phyloP scores from a whole-genome alignment of 2,888 invertebrate species.

The Camptogramma bilineatum region DNA sequence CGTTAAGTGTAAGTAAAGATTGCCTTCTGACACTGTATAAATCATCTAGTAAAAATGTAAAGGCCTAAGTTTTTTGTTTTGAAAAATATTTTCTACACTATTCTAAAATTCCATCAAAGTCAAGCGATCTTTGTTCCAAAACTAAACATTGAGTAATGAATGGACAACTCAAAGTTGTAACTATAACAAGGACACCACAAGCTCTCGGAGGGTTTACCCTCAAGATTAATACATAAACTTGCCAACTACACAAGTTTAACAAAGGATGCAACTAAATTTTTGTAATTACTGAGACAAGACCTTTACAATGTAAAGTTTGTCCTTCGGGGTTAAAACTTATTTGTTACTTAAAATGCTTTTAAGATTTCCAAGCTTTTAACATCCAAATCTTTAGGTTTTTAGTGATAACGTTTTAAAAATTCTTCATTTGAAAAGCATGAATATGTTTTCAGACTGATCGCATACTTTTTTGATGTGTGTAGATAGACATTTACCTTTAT shows the following conservation, averaged over 20 bases:
- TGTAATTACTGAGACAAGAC: slow-evolving; percentile 28
- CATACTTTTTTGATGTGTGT: too few relatives aligned
- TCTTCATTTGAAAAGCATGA: too few relatives aligned
- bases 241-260: slow-evolving; percentile 28
- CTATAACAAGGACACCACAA: slow-evolving; percentile 17
- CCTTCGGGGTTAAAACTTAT: neutral
- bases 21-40: too few relatives aligned
- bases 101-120: neutral
- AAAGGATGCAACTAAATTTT: slow-evolving; percentile 33
- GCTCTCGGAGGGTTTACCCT: slow-evolving; percentile 11
- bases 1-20: too few relatives aligned
- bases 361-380: too few relatives aligned
- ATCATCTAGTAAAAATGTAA: too few relatives aligned
- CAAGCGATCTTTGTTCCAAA: neutral
- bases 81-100: too few relatives aligned
- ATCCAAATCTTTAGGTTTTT: too few relatives aligned
- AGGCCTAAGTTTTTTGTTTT: too few relatives aligned
- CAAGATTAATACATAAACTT: slow-evolving; percentile 30
- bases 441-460: too few relatives aligned
- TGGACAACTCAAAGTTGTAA: slow-evolving; percentile 17
- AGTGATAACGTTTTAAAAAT: too few relatives aligned
- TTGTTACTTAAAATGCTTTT: neutral
- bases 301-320: neutral
- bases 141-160: slow-evolving; percentile 17
- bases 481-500: too few relatives aligned